Percentiles rank a stretch among this genome's conserved stretches.
These are phyloP conservation scores for Stratiomys singularior DNA, from an alignment of 2,888 invertebrate species.

Conservation along the genomic window DNA sequence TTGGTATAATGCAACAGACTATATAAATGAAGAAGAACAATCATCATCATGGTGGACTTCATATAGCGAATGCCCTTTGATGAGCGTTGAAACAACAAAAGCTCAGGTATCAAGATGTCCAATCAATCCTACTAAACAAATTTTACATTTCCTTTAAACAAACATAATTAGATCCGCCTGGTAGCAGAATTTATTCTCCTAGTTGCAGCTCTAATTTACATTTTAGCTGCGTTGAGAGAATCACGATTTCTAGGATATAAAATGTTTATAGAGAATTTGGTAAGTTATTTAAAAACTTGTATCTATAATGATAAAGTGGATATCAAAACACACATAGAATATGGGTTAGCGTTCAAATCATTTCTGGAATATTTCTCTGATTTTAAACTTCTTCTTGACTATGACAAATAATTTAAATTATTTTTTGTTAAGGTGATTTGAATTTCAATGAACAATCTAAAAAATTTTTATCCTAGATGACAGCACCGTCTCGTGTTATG, in stretches of 20 bases:
- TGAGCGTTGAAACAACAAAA: conserved; percentile 62
- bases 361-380: too few species aligned
- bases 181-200: conserved; percentile 82
- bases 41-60: conserved; percentile 62
- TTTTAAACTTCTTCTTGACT: too few species aligned
- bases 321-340: too few species aligned
- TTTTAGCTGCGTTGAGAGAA: conserved; percentile 86
- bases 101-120: conserved; percentile 56
- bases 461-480: conserved; percentile 77
- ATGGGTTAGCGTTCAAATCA: too few species aligned
- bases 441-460: background rate
- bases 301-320: too few species aligned
- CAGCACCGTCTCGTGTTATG: conserved; percentile 91
- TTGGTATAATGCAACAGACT: conserved; percentile 64
- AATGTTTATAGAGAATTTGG: conserved; percentile 96
- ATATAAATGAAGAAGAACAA: conserved; percentile 58
- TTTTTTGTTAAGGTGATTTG: too few species aligned
- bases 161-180: conserved; percentile 71
- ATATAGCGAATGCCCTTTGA: conserved; percentile 63
- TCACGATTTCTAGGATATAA: conserved; percentile 90
- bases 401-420: too few species aligned
- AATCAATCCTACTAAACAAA: background rate
- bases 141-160: background rate
- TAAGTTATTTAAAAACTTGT: too few species aligned
- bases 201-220: conserved; percentile 84